Evolutionary conservation across 2,113 vertebrate genomes (phyloP).

Genomic region (Sebastes fasciatus): DNA sequence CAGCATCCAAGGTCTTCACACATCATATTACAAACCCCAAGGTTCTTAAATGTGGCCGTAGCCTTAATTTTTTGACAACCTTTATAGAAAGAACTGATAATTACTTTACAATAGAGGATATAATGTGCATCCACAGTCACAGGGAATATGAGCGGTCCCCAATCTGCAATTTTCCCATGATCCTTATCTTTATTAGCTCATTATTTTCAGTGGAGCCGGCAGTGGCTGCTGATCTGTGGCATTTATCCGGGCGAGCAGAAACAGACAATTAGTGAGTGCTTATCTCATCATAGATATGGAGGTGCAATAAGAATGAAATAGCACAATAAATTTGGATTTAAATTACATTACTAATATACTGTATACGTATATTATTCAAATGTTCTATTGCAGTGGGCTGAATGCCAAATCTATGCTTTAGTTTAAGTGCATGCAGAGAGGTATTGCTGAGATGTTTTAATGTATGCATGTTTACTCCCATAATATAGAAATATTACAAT

Average conservation of each 20-base stretch:
- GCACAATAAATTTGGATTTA: constrained; percentile 40
- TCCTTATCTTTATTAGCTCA: constrained; percentile 82
- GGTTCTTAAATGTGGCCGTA: constrained; percentile 18
- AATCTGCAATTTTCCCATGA: constrained; percentile 77
- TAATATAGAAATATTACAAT: background rate
- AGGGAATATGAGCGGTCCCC: constrained; percentile 63
- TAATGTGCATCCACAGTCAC: constrained; percentile 44
- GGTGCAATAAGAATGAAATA: constrained; percentile 64
- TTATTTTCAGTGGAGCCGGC: constrained; percentile 72
- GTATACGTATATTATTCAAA: background rate
- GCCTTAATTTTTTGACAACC: constrained; percentile 42
- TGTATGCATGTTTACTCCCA: background rate
- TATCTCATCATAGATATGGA: constrained; percentile 72
- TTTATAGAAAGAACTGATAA: constrained; percentile 14
- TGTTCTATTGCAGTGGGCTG: background rate
- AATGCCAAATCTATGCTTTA: background rate
- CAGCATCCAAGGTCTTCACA: constrained; percentile 16
- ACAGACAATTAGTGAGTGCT: constrained; percentile 77
- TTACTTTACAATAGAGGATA: constrained; percentile 47
- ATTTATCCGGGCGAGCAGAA: constrained; percentile 70
- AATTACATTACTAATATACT: constrained; percentile 21
- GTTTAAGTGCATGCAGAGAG: background rate
- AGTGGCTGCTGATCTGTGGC: constrained; percentile 75
- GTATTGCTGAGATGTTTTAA: background rate
- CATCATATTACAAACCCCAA: constrained; percentile 24